Base-by-base conservation (phyloP, 2,797 vertebrate genomes). In the Lophotriccus pileatus region DNA sequence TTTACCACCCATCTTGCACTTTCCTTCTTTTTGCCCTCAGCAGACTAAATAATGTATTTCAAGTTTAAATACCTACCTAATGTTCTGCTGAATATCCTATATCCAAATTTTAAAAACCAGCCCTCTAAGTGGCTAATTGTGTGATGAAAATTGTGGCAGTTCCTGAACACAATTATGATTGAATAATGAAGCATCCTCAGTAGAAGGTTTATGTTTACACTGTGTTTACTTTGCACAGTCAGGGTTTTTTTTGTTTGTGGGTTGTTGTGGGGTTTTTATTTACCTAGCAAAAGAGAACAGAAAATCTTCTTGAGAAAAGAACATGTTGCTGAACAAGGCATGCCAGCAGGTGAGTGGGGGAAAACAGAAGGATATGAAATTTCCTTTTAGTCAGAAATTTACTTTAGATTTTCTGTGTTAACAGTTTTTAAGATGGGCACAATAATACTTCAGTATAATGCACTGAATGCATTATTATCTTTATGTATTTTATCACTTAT, bases 41-140 rank as follows among this genome's bases (percentile, higher is more conserved):
- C 84, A 83, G 81, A 80, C 93, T 36, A 67, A 94, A 94, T 77
- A 70, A 88, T 36, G 22, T 62, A 68, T 83, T 94, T 92, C 60
- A 80, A 78, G 41, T 50, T 80, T 74, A 84, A 92, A 89, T 49
- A 49, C n/a, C 39, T 39, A 60, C 64, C 30, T 73, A 36, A 36
- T 34, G n/a, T 72, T 82, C 70, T 87, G 32, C 75, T 62, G 25
- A 78, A 78, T 15, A 73, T 15, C 39, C 64, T 59, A 39, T 16
- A 39, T 87, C 49, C 46, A 62, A 66, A 64, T 67, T 74, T 78
- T 14, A 3, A 92, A 85, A 80, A 78, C 5, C 49, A 49, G 58
- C 44, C 56, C 41, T 63, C 46, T 66, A 50, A 74, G n/a, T 77
- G 25, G 27, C 39, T 75, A 41, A 83, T 74, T 80, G 37, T 36